Base-by-base conservation (phyloP, 2,888 invertebrate genomes). In the Salpingus planirostris region DNA sequence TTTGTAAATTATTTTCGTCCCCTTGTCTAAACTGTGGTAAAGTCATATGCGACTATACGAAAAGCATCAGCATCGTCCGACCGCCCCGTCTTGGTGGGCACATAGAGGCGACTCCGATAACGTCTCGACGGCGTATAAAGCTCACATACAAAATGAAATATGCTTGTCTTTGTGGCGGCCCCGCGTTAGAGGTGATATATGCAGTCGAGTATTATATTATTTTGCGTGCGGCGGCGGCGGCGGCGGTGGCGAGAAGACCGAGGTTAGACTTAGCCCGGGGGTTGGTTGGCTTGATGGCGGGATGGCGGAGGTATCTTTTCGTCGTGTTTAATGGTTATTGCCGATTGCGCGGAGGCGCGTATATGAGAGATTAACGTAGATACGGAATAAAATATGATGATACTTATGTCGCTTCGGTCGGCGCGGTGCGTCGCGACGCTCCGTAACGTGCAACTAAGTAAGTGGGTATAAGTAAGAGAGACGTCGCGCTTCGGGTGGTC, bases 291-390 rank as follows among this genome's bases (percentile, higher is more conserved):
- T n/a, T n/a, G n/a, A n/a, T n/a, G n/a, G n/a, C n/a, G n/a, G n/a
- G n/a, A n/a, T n/a, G n/a, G n/a, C n/a, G n/a, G n/a, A n/a, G 51
- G 54, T 56, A 57, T 58, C 57, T 57, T 57, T 54, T 52, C n/a
- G 54, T 50, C 47, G 46, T 59, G 53, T 60, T 60, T 60, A 60
- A 62, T 58, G 61, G 60, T 60, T 57, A 59, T 59, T 59, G 59
- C 58, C 55, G 55, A 59, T 58, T 58, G 50, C 49, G 50, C 47
- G 39, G 41, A 47, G 47, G 45, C n/a, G n/a, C 52, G 54, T 51
- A 53, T 57, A 52, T 54, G 54, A 52, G 54, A 60, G 58, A 60
- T 60, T 59, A 59, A 54, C 54, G 46, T 40, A 52, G 57, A 59
- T 59, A 58, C 46, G 44, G 47, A 49, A 51, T 59, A 55, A 59